Evolutionary conservation across 1,140 invertebrate species (phyloP).

Genomic region (Hesperophylax magnus): DNA sequence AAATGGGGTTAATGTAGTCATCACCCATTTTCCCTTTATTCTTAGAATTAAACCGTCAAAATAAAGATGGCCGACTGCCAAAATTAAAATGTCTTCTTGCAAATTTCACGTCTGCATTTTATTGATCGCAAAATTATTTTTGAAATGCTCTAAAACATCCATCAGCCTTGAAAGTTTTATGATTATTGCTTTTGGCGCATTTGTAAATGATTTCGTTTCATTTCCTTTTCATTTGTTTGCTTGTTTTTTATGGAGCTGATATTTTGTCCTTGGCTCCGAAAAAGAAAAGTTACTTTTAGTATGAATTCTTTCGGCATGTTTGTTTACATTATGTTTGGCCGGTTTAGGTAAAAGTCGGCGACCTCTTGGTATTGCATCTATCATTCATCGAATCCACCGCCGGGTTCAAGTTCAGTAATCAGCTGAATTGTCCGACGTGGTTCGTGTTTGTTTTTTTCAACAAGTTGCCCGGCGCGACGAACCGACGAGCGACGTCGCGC

Average conservation of each 20-base stretch:
- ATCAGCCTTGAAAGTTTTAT: background rate
- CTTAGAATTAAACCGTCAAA: conserved; percentile 16
- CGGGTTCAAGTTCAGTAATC: conserved; percentile 9
- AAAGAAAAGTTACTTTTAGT: no score
- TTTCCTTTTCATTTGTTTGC: no score
- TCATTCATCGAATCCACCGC: background rate
- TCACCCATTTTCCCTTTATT: conserved; percentile 1
- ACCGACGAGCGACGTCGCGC: background rate
- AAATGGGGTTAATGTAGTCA: conserved; percentile 20
- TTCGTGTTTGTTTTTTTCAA: conserved; percentile 33
- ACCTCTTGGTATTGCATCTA: conserved; percentile 3
- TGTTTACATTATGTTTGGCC: background rate
- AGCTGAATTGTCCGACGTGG: background rate
- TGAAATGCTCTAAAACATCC: background rate
- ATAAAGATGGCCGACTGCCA: conserved; percentile 23
- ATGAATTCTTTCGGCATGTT: no score
- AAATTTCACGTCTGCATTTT: background rate
- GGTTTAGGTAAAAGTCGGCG: background rate
- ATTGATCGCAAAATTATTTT: background rate
- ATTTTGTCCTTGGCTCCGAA: no score
- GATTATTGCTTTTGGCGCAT: no score
- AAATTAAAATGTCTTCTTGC: conserved; percentile 2
- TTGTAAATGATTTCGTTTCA: no score
- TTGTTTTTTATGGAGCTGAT: no score
- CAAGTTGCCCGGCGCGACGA: conserved; percentile 8